Conservation (phyloP, 1,140 invertebrate species). For the Cheumatopsyche charites region DNA sequence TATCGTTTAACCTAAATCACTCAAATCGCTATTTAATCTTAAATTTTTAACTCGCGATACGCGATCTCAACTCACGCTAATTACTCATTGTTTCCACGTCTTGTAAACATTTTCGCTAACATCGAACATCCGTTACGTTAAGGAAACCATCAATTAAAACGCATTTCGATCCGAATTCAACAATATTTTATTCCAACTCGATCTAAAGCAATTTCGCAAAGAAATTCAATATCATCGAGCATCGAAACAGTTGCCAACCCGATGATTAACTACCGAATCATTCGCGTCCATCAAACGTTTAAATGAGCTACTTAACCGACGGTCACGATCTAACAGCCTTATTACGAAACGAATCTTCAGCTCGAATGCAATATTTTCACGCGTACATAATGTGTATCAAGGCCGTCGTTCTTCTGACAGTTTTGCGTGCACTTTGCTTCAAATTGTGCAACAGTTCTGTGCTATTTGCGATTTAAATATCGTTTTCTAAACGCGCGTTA, state of each 20-base stretch:
- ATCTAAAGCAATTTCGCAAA: no score
- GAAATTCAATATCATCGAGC: neutral
- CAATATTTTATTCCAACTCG: no score
- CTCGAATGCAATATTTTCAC: neutral
- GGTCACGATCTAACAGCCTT: constrained; percentile 1
- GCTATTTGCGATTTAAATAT: neutral
- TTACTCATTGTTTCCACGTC: no score
- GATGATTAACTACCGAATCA: constrained; percentile 1
- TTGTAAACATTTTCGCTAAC: no score
- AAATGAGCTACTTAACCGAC: constrained; percentile 9
- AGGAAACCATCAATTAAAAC: no score
- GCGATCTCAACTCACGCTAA: no score
- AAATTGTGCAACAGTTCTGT: constrained; percentile 1
- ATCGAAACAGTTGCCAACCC: neutral
- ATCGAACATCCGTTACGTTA: no score
- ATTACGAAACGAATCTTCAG: neutral
- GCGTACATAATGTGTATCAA: constrained; percentile 8
- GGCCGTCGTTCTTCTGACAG: neutral
- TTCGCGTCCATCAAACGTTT: neutral
- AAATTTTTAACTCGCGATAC: no score
- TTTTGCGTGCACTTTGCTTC: constrained; percentile 12
- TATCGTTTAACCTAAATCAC: no score
- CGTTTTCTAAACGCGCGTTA: neutral
- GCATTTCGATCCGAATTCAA: no score
- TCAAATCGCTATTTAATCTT: no score